phyloP scores from a whole-genome alignment of 2,888 invertebrate species.

The Netelia virgata region DNA sequence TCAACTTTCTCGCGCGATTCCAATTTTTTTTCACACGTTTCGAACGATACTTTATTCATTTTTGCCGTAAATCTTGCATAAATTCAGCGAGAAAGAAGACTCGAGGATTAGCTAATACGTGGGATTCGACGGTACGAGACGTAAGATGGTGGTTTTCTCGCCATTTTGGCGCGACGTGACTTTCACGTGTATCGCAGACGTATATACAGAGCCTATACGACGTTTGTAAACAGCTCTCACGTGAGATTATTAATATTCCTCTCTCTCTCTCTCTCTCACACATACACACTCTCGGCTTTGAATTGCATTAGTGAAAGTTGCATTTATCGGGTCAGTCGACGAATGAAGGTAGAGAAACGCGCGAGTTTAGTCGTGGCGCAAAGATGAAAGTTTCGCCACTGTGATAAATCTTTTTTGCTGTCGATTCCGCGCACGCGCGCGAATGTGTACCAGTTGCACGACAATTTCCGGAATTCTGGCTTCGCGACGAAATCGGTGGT shows the following conservation, averaged over 20 bases:
- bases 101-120: too few relatives aligned
- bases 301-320: constrained; percentile 62
- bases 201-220: neutral
- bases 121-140: too few relatives aligned
- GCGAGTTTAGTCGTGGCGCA: constrained; percentile 18
- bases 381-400: constrained; percentile 57
- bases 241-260: constrained; percentile 40
- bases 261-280: neutral
- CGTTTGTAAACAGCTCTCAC: constrained; percentile 44
- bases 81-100: too few relatives aligned
- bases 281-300: neutral
- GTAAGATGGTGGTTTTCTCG: too few relatives aligned
- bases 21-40: too few relatives aligned
- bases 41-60: too few relatives aligned
- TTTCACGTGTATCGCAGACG: too few relatives aligned
- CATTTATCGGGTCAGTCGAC: constrained; percentile 54
- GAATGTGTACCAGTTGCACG: neutral
- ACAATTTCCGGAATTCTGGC: constrained; percentile 28
- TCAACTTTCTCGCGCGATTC: too few relatives aligned
- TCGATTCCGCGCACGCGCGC: neutral
- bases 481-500: neutral
- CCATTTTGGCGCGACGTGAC: too few relatives aligned
- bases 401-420: neutral
- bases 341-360: neutral
- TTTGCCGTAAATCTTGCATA: too few relatives aligned